Evolutionary conservation across 2,888 invertebrate species (phyloP).

Genomic region (Ennomos quercinarius): DNA sequence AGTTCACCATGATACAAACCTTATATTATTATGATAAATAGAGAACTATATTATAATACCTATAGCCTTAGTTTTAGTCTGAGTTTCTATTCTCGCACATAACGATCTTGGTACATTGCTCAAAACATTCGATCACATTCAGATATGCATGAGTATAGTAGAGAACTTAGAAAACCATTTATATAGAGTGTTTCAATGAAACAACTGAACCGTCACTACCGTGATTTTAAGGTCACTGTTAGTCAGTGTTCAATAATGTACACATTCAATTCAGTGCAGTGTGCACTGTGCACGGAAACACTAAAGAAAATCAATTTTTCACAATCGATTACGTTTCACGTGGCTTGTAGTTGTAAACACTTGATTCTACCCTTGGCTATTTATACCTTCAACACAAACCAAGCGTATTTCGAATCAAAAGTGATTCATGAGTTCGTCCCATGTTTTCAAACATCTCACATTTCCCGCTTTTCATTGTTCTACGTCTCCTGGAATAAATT

Average conservation of each 20-base stretch:
- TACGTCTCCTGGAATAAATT: conserved; percentile 22
- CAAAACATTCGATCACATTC: too few relatives aligned
- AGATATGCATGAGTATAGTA: too few relatives aligned
- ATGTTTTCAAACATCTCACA: conserved; percentile 21
- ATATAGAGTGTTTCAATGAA: too few relatives aligned
- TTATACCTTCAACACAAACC: conserved; percentile 1
- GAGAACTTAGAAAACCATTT: too few relatives aligned
- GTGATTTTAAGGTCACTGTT: too few relatives aligned
- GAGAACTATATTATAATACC: too few relatives aligned
- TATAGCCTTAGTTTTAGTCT: not conserved
- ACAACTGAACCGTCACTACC: too few relatives aligned
- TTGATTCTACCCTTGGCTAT: conserved; percentile 19
- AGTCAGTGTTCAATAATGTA: too few relatives aligned
- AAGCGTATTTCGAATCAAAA: conserved; percentile 13
- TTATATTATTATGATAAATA: not conserved
- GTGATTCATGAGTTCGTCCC: conserved; percentile 23
- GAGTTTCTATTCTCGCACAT: too few relatives aligned
- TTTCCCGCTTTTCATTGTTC: conserved; percentile 18
- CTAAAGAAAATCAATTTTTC: not conserved
- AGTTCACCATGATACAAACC: too few relatives aligned
- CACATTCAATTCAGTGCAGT: too few relatives aligned
- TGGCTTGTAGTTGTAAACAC: conserved; percentile 7
- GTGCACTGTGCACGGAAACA: conserved; percentile 7
- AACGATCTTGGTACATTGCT: too few relatives aligned
- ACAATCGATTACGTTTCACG: conserved; percentile 3